A percentile compares a stretch with the other conserved stretches of the same genome.
These are phyloP conservation scores for Lepidocolaptes lacrymiger DNA, from an alignment of 2,797 vertebrate species.

Conservation along the genomic window DNA sequence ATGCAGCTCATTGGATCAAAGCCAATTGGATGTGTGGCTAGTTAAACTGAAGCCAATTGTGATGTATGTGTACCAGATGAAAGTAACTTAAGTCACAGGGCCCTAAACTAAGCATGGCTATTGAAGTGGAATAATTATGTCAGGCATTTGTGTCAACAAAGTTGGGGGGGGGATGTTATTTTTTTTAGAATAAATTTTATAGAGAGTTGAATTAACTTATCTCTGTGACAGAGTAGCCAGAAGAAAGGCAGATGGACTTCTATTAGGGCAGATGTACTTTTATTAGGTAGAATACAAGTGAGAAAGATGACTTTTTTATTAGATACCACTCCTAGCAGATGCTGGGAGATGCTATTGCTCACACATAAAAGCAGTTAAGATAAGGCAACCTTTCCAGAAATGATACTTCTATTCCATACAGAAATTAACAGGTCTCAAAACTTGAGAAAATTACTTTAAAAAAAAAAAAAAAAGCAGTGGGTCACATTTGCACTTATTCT, in stretches of 20 bases:
- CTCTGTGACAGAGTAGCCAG: not conserved
- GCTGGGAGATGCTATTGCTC: not conserved
- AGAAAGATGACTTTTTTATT: not conserved
- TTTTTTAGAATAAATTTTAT: not conserved
- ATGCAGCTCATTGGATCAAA: constrained; percentile 20
- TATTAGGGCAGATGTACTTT: not conserved
- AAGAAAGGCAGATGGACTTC: not conserved
- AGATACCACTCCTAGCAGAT: not conserved
- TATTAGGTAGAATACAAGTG: not conserved
- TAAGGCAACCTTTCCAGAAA: not conserved
- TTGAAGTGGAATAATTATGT: constrained; percentile 1
- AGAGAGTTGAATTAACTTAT: not conserved
- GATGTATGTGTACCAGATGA: constrained; percentile 2
- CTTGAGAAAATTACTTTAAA: not conserved
- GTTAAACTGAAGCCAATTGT: constrained; percentile 35
- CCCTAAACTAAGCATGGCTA: not conserved
- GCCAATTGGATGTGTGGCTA: constrained; percentile 10
- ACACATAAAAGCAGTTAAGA: not conserved
- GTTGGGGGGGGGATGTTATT: not conserved
- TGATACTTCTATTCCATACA: not conserved
- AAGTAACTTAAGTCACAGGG: not conserved
- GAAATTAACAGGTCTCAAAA: not conserved
- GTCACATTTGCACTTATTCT: not conserved
- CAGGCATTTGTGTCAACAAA: not conserved
- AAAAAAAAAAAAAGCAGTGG: not conserved